Percentiles rank a stretch among this genome's conserved stretches.
Conservation (phyloP, 2,797 vertebrate species). For the Cossypha heuglini region DNA sequence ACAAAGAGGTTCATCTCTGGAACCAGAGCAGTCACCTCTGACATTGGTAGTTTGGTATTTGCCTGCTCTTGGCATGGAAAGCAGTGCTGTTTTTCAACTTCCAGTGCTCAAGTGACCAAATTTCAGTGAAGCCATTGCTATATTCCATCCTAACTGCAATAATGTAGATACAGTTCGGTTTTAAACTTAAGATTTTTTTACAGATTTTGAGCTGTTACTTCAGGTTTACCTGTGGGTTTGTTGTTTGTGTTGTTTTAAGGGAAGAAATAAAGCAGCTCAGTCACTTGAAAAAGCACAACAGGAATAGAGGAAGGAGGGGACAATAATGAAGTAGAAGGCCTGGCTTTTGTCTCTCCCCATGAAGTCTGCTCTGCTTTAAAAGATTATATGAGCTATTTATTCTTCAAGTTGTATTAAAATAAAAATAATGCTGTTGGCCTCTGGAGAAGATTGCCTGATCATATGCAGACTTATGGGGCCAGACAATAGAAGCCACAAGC, state of each 20-base stretch:
- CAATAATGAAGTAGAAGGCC: background rate
- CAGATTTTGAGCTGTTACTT: background rate
- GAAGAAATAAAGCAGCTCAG: background rate
- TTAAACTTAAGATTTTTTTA: background rate
- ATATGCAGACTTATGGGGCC: background rate
- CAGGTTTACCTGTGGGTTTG: background rate
- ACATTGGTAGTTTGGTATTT: background rate
- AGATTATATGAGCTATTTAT: conserved; percentile 19
- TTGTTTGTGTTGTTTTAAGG: background rate
- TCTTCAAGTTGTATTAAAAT: conserved; percentile 14
- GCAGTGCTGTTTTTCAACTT: background rate
- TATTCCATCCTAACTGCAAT: background rate
- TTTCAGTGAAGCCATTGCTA: background rate
- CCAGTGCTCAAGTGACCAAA: background rate
- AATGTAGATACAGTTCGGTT: background rate
- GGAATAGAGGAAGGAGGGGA: background rate
- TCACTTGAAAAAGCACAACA: conserved; percentile 24
- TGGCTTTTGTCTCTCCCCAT: background rate
- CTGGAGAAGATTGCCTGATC: background rate
- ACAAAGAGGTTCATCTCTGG: background rate
- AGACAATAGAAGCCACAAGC: background rate
- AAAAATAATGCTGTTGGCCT: background rate
- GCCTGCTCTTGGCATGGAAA: background rate
- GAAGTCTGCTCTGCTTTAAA: conserved; percentile 20
- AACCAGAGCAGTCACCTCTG: background rate